Base-by-base conservation (phyloP, 2,797 vertebrate species). In the Austrolebias charrua region DNA sequence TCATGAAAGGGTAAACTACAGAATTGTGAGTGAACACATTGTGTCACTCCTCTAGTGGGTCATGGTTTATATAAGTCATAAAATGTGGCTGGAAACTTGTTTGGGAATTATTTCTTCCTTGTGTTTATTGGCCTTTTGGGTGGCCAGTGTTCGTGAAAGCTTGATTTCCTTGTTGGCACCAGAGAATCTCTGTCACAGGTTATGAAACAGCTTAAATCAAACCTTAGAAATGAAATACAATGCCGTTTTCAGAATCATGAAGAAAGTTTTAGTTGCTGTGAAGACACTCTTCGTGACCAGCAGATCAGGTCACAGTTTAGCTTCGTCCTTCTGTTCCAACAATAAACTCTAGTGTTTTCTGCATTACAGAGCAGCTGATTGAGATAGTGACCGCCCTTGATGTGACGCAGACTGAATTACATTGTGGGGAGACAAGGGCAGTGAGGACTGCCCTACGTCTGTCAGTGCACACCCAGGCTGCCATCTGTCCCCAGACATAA, bases 401-500 rank as follows among this genome's bases (percentile, higher is more conserved):
- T 82, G 79, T 71, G 62, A 83, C 63, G 77, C 69, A 79, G 78
- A 70, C 52, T 43, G 56, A 83, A 73, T 71, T 70, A 63, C 66
- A 74, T 66, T 63, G 73, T 29, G 58, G 47, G 35, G 72, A 76
- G 80, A 76, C 71, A 78, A 79, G 71, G 69, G 63, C 79, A 76
- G 55, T 14, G 52, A 66, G 66, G 63, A 68, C 44, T 61, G 66
- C 51, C 75, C 68, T 35, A 52, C 61, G 68, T 75, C 62, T 48
- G 56, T 68, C 53, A 20, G 46, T 49, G 47, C 69, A 66, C 67
- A 66, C 20, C 55, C 54, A 18, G 60, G 48, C 56, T 4, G 6
- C 69, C 69, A 76, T 75, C 72, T 82, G 60, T 66, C 62, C 46
- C 18, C 68, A 64, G 52, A 65, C 42, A 64, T 65, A 45, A 62